phyloP scores from a whole-genome alignment of 2,113 vertebrate genomes.

The Capreolus pygargus region DNA sequence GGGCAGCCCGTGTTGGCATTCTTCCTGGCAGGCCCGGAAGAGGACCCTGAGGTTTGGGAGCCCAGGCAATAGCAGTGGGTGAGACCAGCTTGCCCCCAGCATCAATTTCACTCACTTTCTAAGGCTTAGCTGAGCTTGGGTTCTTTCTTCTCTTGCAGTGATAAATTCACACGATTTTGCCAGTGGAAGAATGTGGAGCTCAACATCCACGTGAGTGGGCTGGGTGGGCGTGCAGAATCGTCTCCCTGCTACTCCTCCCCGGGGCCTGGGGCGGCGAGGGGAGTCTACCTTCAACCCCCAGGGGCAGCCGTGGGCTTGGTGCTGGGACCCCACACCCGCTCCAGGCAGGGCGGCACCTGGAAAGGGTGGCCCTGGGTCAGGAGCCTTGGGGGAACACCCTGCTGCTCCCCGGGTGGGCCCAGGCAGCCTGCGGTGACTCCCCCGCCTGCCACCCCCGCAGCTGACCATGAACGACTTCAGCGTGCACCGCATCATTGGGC shows the following conservation, averaged over 20 bases:
- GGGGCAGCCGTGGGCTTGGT: not conserved
- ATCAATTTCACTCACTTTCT: not conserved
- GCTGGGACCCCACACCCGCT: not conserved
- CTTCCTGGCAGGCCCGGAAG: not conserved
- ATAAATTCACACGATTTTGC: constrained; percentile 85
- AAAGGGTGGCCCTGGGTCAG: not conserved
- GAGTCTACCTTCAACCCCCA: not conserved
- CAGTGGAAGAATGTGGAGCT: constrained; percentile 88
- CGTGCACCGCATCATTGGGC: constrained; percentile 85
- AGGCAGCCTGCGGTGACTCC: not conserved
- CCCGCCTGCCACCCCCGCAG: constrained; percentile 44
- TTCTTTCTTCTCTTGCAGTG: constrained; percentile 71
- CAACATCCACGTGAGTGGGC: constrained; percentile 84
- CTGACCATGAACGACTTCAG: constrained; percentile 87
- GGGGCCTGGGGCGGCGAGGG: not conserved
- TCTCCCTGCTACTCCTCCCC: not conserved
- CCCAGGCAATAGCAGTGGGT: not conserved
- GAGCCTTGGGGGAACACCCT: not conserved
- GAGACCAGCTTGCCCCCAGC: not conserved
- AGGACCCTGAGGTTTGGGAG: not conserved
- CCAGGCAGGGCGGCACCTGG: not conserved
- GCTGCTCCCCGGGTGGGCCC: not conserved
- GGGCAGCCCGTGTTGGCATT: too few relatives aligned
- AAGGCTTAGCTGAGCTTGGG: not conserved
- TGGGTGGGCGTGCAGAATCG: not conserved